Conservation (phyloP, 2,888 invertebrate species). For the Amorpha juglandis region DNA sequence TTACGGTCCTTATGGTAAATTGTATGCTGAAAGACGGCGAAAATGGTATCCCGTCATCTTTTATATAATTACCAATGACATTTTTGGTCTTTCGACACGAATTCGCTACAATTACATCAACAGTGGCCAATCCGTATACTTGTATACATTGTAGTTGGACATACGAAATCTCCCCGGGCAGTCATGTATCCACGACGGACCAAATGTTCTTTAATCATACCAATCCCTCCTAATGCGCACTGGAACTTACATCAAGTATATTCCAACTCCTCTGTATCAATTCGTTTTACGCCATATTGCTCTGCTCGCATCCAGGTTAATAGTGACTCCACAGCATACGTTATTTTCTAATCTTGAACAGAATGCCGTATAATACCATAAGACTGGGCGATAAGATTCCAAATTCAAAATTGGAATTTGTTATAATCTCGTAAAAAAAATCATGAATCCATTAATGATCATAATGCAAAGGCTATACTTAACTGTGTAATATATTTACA, state of each 20-base stretch:
- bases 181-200: too few relatives aligned
- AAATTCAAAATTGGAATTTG: constrained; percentile 3
- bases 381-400: background rate
- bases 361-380: background rate
- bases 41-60: background rate
- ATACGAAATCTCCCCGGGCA: too few relatives aligned
- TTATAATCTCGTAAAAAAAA: constrained; percentile 7
- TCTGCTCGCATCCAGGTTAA: too few relatives aligned
- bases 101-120: too few relatives aligned
- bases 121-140: too few relatives aligned
- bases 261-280: too few relatives aligned
- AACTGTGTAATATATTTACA: constrained; percentile 3
- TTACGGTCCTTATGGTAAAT: background rate
- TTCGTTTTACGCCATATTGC: too few relatives aligned
- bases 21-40: background rate
- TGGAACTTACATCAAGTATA: too few relatives aligned
- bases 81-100: too few relatives aligned
- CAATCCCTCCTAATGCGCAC: too few relatives aligned
- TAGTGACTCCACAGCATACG: background rate
- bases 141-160: too few relatives aligned
- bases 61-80: background rate
- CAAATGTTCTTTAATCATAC: too few relatives aligned
- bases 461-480: constrained; percentile 2
- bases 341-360: background rate
- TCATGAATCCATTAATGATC: background rate